These are phyloP conservation scores for Brachionus plicatilis DNA, from an alignment of 1,140 invertebrate species.

Conservation along the genomic window DNA sequence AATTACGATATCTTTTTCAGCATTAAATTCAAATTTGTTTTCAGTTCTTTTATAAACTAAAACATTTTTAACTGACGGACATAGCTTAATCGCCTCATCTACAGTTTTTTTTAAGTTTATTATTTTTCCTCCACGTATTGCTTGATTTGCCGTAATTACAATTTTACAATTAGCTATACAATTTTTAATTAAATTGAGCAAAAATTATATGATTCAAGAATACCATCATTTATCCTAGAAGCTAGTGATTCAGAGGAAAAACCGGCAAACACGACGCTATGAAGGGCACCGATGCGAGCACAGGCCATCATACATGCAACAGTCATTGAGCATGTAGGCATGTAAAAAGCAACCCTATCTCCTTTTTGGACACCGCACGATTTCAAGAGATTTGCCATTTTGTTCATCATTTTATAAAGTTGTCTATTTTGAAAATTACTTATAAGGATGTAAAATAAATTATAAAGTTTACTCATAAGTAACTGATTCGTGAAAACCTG, in stretches of 20 bases:
- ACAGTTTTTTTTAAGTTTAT: slow-evolving; percentile 59
- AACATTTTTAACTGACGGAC: slow-evolving; percentile 56
- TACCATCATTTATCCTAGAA: slow-evolving; percentile 59
- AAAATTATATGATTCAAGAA: background rate
- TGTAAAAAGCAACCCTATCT: slow-evolving; percentile 60
- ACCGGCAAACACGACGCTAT: slow-evolving; percentile 63
- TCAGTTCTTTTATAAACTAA: slow-evolving; percentile 53
- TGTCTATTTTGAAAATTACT: background rate
- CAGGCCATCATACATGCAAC: slow-evolving; percentile 59
- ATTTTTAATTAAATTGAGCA: background rate
- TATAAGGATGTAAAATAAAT: background rate
- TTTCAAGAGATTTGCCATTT: slow-evolving; percentile 56
- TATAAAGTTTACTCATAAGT: slow-evolving; percentile 53
- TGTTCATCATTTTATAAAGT: slow-evolving; percentile 41
- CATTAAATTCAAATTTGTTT: background rate
- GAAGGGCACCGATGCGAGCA: slow-evolving; percentile 59
- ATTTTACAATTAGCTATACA: slow-evolving; percentile 42
- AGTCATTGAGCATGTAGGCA: slow-evolving; percentile 58
- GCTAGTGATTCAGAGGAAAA: slow-evolving; percentile 62
- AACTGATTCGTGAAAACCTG: slow-evolving; percentile 53
- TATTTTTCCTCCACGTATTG: slow-evolving; percentile 56
- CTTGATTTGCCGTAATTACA: slow-evolving; percentile 59
- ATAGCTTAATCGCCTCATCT: slow-evolving; percentile 56
- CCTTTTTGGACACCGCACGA: slow-evolving; percentile 57
- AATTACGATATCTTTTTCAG: slow-evolving; percentile 44